These are phyloP conservation scores for Ammodytes dubius DNA, from an alignment of 2,113 vertebrate species.

Conservation along the genomic window DNA sequence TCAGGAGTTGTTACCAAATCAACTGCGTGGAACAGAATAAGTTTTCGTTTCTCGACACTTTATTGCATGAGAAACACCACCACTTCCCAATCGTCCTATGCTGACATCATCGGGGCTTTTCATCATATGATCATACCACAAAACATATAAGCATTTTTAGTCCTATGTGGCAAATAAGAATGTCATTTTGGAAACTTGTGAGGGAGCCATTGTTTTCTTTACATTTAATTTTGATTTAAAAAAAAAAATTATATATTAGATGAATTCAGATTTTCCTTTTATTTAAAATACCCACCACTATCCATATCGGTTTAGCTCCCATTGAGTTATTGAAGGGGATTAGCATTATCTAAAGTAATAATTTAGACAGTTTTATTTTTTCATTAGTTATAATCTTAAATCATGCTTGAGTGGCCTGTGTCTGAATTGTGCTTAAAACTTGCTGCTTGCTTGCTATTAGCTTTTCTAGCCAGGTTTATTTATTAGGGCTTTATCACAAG, in stretches of 20 bases:
- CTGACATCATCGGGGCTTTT: not conserved
- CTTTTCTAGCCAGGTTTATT: too few relatives aligned
- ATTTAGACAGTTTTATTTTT: too few relatives aligned
- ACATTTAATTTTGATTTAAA: not conserved
- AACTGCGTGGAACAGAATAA: not conserved
- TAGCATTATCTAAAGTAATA: too few relatives aligned
- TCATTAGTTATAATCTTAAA: too few relatives aligned
- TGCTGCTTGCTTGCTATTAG: too few relatives aligned
- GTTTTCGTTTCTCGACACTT: conserved; percentile 12
- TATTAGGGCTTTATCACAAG: too few relatives aligned
- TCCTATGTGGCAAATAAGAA: not conserved
- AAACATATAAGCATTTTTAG: not conserved
- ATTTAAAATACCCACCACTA: not conserved
- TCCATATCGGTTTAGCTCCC: not conserved
- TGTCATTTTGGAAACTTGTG: not conserved
- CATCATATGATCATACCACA: too few relatives aligned
- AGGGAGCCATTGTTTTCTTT: not conserved
- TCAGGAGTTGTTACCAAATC: not conserved
- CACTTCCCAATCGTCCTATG: not conserved
- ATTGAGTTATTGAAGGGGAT: too few relatives aligned
- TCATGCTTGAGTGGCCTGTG: too few relatives aligned
- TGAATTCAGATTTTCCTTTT: not conserved
- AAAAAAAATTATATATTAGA: not conserved
- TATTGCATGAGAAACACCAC: not conserved
- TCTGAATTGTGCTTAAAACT: too few relatives aligned